Conservation (phyloP, 2,113 vertebrate genomes). For the Ondatra zibethicus region DNA sequence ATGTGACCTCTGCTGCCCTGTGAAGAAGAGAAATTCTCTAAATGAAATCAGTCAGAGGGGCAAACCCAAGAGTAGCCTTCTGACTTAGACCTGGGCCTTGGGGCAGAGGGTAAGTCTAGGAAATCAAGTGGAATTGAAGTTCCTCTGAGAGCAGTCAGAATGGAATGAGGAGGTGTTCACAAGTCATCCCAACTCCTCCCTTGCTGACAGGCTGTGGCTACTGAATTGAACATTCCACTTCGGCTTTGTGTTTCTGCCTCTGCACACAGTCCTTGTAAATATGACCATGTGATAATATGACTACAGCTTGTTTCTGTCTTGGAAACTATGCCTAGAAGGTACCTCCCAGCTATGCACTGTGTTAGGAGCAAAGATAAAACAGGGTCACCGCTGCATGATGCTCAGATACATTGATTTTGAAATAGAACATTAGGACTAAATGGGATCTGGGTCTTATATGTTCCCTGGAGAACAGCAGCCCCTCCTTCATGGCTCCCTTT, state of each 20-base stretch:
- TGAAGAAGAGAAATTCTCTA: constrained; percentile 74
- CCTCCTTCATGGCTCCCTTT: neutral
- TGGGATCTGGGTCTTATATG: neutral
- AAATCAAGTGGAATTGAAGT: constrained; percentile 69
- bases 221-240: neutral
- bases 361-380: neutral
- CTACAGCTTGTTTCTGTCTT: neutral
- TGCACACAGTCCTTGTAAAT: neutral
- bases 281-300: neutral
- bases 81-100: constrained; percentile 27
- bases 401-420: neutral
- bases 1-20: constrained; percentile 54
- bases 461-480: neutral
- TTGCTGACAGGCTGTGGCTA: constrained; percentile 11
- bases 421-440: neutral
- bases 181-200: neutral
- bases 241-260: neutral
- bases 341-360: neutral
- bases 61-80: neutral
- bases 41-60: constrained; percentile 64
- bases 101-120: constrained; percentile 56
- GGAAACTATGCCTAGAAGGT: neutral
- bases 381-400: neutral
- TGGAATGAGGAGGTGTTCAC: neutral
- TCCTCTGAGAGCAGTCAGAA: constrained; percentile 30